Base-by-base conservation (phyloP, 2,888 invertebrate species). In the Galerucella pusilla region DNA sequence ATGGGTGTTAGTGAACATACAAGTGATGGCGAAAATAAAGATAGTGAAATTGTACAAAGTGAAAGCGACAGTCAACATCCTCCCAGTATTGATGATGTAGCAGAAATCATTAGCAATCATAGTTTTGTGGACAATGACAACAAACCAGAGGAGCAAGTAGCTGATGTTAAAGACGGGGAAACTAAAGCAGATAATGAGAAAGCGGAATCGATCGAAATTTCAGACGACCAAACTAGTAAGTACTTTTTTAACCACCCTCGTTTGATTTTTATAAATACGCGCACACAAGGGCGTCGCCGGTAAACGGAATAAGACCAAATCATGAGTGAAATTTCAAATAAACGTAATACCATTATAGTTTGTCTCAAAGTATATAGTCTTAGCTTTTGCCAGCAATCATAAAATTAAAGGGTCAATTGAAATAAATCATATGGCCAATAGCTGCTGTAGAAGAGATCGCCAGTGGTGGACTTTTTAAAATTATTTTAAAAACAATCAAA, bases 11-110 rank as follows among this genome's bases (percentile, higher is more conserved):
- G 65, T 70, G 78, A 73, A 16, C 67, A 25, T 69, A 68, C 64
- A n/a, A 75, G 70, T 72, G 80, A 79, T 69, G 63, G 64, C 64
- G 78, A 74, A 57, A 73, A 25, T 68, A 78, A 75, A 52, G 71
- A 70, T 54, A 75, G 71, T 72, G 71, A 57, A 72, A 45, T 11
- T 12, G 57, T n/a, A 28, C 52, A 68, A 28, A 68, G 54, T 57
- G 25, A 60, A 14, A 61, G 12, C 42, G 20, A 69, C 14, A 59
- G 63, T 63, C 63, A 63, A 35, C 28, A 35, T 63, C 28, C 35
- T 28, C 59, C 59, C 16, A 65, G 42, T 28, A 28, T 64, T 57
- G 64, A 70, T 35, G 71, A 72, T 28, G 12, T 60, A 14, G 28
- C 49, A 1, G 71, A 72, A 59, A 60, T 28, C 2, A 65, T 59